Evolutionary conservation across 2,797 vertebrate species (phyloP).

Genomic region (Pseudopleuronectes americanus): DNA sequence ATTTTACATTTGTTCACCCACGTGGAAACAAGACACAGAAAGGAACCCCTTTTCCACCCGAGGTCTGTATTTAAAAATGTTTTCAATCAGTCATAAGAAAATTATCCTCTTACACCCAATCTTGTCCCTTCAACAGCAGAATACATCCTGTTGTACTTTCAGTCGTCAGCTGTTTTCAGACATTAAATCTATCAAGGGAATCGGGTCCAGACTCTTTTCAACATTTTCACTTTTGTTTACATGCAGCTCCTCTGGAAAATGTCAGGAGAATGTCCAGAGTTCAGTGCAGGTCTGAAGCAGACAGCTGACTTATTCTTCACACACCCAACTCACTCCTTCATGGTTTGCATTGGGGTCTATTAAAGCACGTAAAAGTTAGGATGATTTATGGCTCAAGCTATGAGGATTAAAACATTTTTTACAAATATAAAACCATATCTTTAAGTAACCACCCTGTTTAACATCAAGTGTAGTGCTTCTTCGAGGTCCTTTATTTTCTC

Average conservation of each 20-base stretch:
- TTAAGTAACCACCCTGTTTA: too few relatives aligned
- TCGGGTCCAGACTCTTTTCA: neutral
- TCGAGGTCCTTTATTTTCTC: neutral
- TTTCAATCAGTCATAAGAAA: neutral
- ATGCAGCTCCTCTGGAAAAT: too few relatives aligned
- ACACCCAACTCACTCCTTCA: neutral
- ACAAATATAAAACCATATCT: too few relatives aligned
- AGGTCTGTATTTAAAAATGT: neutral
- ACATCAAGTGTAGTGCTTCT: too few relatives aligned
- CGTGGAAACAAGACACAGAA: neutral
- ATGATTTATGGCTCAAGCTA: slow-evolving; percentile 14
- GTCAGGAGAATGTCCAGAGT: too few relatives aligned
- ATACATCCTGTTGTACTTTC: slow-evolving; percentile 21
- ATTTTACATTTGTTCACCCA: neutral
- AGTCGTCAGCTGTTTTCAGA: too few relatives aligned
- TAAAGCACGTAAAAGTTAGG: neutral
- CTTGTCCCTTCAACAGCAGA: neutral
- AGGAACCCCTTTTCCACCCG: neutral
- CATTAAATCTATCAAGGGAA: too few relatives aligned
- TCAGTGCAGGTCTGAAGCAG: too few relatives aligned
- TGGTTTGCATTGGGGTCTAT: neutral
- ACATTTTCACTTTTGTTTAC: too few relatives aligned
- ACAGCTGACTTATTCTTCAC: too few relatives aligned
- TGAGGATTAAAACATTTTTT: too few relatives aligned
- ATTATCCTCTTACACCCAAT: neutral